These are phyloP conservation scores for Drosophila eohydei DNA, from an alignment of 2,888 invertebrate species.

Conservation along the genomic window DNA sequence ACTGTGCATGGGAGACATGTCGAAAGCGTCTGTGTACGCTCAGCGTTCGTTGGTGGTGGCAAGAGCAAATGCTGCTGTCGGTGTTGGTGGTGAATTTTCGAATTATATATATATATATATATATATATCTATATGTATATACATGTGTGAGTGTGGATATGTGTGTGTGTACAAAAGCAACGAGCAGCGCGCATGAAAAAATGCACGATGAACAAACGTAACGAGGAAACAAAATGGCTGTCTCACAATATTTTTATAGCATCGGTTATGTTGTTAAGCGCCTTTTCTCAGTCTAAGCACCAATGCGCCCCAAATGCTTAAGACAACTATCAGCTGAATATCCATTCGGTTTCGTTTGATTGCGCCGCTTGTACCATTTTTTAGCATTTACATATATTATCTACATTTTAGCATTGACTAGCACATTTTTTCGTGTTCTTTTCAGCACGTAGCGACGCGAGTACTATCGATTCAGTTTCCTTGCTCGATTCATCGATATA, in stretches of 20 bases:
- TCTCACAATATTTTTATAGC: slow-evolving; percentile 57
- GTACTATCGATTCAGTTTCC: slow-evolving; percentile 41
- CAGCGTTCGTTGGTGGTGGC: slow-evolving; percentile 34
- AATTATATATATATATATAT: slow-evolving; percentile 4
- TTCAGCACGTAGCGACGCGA: slow-evolving; percentile 58
- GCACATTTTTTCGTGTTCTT: slow-evolving; percentile 62
- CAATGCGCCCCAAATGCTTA: slow-evolving; percentile 15
- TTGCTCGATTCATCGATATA: slow-evolving; percentile 27
- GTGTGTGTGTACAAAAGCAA: slow-evolving; percentile 47
- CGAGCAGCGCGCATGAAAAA: slow-evolving; percentile 54
- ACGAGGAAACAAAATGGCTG: slow-evolving; percentile 83
- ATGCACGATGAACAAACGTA: slow-evolving; percentile 55
- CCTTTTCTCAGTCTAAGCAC: slow-evolving; percentile 25
- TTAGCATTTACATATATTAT: slow-evolving; percentile 51
- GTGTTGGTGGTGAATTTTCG: slow-evolving; percentile 59
- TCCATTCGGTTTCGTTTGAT: slow-evolving; percentile 31
- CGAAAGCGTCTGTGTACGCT: slow-evolving; percentile 47
- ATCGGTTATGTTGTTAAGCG: slow-evolving; percentile 29
- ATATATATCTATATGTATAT: background rate
- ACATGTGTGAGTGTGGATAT: slow-evolving; percentile 14
- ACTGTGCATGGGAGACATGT: slow-evolving; percentile 43
- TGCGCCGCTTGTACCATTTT: slow-evolving; percentile 42
- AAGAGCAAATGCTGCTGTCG: slow-evolving; percentile 44
- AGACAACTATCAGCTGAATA: slow-evolving; percentile 25
- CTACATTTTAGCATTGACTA: slow-evolving; percentile 63